These are phyloP conservation scores for Macrobrachium nipponense DNA, from an alignment of 1,140 invertebrate species.

Conservation along the genomic window DNA sequence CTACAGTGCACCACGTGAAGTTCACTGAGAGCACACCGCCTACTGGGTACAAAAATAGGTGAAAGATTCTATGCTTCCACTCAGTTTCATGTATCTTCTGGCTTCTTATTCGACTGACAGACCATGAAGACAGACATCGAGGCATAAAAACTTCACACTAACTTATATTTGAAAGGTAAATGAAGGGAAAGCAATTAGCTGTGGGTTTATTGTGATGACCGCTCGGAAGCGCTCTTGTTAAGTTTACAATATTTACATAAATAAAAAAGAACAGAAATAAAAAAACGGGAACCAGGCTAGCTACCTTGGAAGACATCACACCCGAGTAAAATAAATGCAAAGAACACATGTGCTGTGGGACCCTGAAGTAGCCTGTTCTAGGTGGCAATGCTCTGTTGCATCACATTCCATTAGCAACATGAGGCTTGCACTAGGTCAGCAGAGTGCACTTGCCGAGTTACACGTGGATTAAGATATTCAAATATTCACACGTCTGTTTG, in stretches of 20 bases:
- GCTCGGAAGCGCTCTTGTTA: constrained; percentile 13
- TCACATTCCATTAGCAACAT: background rate
- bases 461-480: too few relatives aligned
- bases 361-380: background rate
- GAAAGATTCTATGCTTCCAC: too few relatives aligned
- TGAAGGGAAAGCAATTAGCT: background rate
- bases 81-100: too few relatives aligned
- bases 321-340: constrained; percentile 4
- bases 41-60: too few relatives aligned
- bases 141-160: background rate
- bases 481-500: background rate
- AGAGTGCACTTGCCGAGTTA: too few relatives aligned
- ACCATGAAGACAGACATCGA: background rate
- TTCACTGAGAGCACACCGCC: too few relatives aligned
- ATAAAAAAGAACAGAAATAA: too few relatives aligned
- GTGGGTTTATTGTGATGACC: constrained; percentile 3
- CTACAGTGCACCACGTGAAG: too few relatives aligned
- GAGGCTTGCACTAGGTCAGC: too few relatives aligned
- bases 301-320: constrained; percentile 43
- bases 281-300: constrained; percentile 38
- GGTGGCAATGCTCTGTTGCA: background rate
- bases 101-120: too few relatives aligned
- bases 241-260: constrained; percentile 49
- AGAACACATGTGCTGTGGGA: background rate
- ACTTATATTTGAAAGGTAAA: background rate